A percentile compares a stretch with the other conserved stretches of the same genome.
phyloP scores from a whole-genome alignment of 2,113 vertebrate species.

The Erpornis zantholeuca region DNA sequence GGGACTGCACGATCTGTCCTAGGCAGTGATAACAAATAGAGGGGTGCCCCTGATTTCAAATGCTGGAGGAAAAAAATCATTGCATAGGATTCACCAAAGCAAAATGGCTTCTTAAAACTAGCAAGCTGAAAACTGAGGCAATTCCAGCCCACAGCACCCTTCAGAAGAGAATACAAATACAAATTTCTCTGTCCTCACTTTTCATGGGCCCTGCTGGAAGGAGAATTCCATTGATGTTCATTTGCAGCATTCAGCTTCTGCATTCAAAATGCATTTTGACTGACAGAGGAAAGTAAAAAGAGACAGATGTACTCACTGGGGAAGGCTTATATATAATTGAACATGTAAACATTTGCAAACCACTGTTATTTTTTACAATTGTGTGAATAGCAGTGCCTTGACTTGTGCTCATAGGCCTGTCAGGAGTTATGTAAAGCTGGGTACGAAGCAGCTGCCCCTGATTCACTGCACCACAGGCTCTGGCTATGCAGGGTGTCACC shows the following conservation, averaged over 20 bases:
- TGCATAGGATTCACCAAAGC: background rate
- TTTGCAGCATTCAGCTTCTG: background rate
- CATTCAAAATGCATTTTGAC: background rate
- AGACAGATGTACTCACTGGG: background rate
- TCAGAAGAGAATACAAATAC: background rate
- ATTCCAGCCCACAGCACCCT: background rate
- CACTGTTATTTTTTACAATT: background rate
- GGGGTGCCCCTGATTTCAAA: background rate
- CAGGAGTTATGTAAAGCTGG: background rate
- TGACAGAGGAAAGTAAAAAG: constrained; percentile 2
- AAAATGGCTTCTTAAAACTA: background rate
- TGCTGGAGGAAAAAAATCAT: background rate
- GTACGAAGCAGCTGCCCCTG: background rate
- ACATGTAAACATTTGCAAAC: constrained; percentile 34
- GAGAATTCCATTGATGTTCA: background rate
- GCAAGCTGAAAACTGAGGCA: background rate
- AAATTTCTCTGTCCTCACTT: background rate
- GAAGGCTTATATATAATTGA: constrained; percentile 24
- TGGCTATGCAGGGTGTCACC: fast-evolving
- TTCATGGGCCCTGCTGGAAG: background rate
- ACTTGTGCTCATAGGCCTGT: background rate
- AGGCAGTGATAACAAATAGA: background rate
- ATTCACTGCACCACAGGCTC: background rate
- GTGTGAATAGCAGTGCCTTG: background rate
- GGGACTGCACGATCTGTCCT: background rate